Evolutionary conservation across 2,797 vertebrate genomes (phyloP).

Genomic region (Discoglossus pictus): DNA sequence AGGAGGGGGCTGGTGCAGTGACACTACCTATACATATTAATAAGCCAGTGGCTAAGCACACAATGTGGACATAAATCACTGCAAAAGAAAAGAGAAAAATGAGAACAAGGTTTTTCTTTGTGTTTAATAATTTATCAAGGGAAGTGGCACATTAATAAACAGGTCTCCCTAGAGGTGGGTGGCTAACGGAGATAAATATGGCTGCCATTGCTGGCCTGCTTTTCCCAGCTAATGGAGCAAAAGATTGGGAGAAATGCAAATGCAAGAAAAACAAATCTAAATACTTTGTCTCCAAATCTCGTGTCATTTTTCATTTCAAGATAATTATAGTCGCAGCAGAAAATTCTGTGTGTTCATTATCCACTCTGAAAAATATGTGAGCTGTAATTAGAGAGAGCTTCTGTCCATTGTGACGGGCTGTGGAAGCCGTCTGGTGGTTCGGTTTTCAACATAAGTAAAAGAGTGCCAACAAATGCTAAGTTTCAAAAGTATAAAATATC

Average conservation of each 20-base stretch:
- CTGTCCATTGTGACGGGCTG: neutral
- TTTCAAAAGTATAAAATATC: too few relatives aligned
- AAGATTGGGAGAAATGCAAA: slow-evolving; percentile 68
- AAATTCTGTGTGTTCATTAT: slow-evolving; percentile 21
- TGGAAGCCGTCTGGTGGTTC: neutral
- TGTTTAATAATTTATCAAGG: slow-evolving; percentile 87
- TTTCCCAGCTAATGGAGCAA: slow-evolving; percentile 65
- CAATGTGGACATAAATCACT: slow-evolving; percentile 72
- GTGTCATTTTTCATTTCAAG: slow-evolving; percentile 25
- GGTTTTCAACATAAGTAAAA: neutral
- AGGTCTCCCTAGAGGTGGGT: slow-evolving; percentile 82
- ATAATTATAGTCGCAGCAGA: slow-evolving; percentile 27
- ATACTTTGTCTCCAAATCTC: slow-evolving; percentile 26
- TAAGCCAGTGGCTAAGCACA: slow-evolving; percentile 57
- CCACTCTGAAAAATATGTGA: neutral
- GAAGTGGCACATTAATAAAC: slow-evolving; percentile 89
- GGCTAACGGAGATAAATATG: slow-evolving; percentile 82
- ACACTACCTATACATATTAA: slow-evolving; percentile 61
- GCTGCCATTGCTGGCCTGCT: slow-evolving; percentile 74
- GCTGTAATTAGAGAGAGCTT: neutral
- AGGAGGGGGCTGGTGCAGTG: too few relatives aligned
- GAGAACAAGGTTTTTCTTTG: slow-evolving; percentile 83
- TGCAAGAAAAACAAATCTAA: slow-evolving; percentile 48
- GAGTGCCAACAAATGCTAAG: too few relatives aligned
- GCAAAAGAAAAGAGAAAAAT: slow-evolving; percentile 67